Conservation (phyloP, 2,113 vertebrate genomes). For the Calyptomena viridis region DNA sequence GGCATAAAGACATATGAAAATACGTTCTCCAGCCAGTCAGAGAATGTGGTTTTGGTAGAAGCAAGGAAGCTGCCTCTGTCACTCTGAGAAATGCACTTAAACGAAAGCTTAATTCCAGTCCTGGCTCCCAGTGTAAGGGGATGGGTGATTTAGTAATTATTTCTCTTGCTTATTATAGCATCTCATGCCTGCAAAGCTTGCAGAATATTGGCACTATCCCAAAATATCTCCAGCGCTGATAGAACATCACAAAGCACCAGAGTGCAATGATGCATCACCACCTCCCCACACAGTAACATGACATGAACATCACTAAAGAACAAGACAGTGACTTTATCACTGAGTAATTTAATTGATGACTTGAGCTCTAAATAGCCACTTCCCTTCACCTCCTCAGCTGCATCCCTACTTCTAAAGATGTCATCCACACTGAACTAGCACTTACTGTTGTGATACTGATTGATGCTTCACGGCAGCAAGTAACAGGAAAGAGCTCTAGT, state of each 20-base stretch:
- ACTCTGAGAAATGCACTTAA: neutral
- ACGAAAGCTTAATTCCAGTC: neutral
- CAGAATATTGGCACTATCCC: conserved; percentile 14
- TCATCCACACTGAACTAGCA: conserved; percentile 28
- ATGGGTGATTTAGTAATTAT: conserved; percentile 20
- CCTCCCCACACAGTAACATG: conserved; percentile 11
- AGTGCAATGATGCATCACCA: conserved; percentile 18
- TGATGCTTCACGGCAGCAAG: conserved; percentile 26
- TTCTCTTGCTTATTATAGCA: conserved; percentile 4
- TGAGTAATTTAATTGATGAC: conserved; percentile 39
- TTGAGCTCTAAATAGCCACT: conserved; percentile 44
- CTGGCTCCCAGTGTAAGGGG: neutral
- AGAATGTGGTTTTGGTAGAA: neutral
- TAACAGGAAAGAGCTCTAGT: neutral
- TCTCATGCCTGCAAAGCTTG: neutral
- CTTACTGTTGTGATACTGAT: conserved; percentile 38
- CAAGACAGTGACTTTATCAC: conserved; percentile 39
- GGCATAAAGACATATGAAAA: neutral
- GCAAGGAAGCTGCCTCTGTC: neutral
- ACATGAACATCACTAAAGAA: conserved; percentile 21
- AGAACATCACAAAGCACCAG: conserved; percentile 6
- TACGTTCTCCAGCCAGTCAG: neutral
- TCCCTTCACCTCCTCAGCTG: conserved; percentile 41
- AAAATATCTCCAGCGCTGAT: neutral
- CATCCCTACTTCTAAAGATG: conserved; percentile 14